These are phyloP conservation scores for Pollicipes pollicipes DNA, from an alignment of 1,140 invertebrate species.

Conservation along the genomic window DNA sequence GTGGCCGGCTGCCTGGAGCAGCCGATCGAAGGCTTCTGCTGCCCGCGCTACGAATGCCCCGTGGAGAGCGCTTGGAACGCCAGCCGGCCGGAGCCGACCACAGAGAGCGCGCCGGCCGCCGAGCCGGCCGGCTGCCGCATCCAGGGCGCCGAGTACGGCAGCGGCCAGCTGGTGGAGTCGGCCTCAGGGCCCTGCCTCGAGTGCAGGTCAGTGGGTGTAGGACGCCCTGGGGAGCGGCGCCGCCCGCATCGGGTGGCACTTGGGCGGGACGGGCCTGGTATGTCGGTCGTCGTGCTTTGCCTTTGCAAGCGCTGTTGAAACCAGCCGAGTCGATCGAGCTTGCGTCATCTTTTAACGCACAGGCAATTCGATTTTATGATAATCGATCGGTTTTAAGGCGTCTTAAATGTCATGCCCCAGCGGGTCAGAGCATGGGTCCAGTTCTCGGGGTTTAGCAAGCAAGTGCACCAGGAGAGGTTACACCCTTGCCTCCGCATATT, in stretches of 20 bases:
- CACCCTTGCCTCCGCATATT: background rate
- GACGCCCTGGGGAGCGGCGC: no score
- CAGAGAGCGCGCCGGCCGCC: constrained; percentile 14
- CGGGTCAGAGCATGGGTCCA: no score
- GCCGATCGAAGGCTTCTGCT: constrained; percentile 80
- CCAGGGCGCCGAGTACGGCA: constrained; percentile 55
- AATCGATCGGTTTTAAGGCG: no score
- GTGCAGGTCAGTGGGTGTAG: constrained; percentile 56
- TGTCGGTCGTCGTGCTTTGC: background rate
- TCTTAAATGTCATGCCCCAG: no score
- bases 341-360: background rate
- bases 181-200: constrained; percentile 75
- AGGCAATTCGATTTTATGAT: background rate
- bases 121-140: constrained; percentile 51
- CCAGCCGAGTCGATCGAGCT: constrained; percentile 6
- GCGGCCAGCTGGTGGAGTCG: constrained; percentile 60
- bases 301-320: constrained; percentile 10
- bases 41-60: constrained; percentile 81
- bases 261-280: background rate
- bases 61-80: constrained; percentile 53
- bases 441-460: no score
- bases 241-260: no score
- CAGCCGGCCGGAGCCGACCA: constrained; percentile 46
- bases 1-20: constrained; percentile 68
- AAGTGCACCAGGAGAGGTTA: background rate